These are phyloP conservation scores for Chaetorhynchus papuensis DNA, from an alignment of 2,113 vertebrate species.

Conservation along the genomic window DNA sequence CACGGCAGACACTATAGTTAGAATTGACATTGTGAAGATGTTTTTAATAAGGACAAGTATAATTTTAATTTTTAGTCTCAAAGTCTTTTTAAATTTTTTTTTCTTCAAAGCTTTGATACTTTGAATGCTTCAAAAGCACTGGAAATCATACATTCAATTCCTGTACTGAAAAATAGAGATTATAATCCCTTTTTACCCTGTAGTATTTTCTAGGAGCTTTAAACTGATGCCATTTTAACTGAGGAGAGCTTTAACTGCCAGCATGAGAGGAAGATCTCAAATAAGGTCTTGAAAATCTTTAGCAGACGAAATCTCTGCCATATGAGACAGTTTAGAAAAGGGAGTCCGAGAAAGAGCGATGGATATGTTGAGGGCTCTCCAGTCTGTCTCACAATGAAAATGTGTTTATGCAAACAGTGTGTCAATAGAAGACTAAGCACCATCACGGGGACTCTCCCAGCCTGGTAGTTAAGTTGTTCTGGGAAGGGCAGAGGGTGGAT, in stretches of 20 bases:
- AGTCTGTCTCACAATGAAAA: background rate
- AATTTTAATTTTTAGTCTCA: background rate
- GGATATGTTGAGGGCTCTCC: background rate
- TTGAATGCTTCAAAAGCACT: background rate
- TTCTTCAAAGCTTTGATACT: background rate
- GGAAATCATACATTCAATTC: background rate
- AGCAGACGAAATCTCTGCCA: background rate
- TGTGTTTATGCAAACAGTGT: background rate
- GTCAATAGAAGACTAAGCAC: background rate
- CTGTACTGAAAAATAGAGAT: background rate
- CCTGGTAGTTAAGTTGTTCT: background rate
- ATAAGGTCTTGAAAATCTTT: background rate
- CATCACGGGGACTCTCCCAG: rapidly evolving
- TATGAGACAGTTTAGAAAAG: background rate
- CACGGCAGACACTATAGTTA: rapidly evolving
- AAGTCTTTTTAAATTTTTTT: rapidly evolving
- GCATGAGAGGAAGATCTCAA: background rate
- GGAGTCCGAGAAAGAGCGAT: background rate
- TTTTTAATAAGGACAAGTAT: background rate
- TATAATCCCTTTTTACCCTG: background rate
- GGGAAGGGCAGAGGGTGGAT: background rate
- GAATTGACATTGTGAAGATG: rapidly evolving
- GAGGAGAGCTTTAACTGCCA: background rate
- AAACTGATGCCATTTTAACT: background rate
- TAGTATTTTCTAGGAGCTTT: background rate